These are phyloP conservation scores for Delphinus delphis DNA, from an alignment of 2,113 vertebrate species.

Conservation along the genomic window DNA sequence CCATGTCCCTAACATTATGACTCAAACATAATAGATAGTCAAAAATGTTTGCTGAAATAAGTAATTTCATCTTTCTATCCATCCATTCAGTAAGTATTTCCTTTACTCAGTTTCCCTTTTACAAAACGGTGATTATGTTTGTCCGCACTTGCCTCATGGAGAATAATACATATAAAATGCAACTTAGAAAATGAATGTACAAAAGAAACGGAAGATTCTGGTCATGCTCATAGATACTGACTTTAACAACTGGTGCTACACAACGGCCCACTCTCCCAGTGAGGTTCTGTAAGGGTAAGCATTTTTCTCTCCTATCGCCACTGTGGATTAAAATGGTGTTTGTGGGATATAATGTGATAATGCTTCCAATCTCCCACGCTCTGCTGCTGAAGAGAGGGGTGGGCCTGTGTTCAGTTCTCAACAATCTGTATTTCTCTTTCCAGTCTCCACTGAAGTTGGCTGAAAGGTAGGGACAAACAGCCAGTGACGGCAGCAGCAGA, in stretches of 20 bases:
- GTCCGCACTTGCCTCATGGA: background rate
- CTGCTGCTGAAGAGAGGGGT: background rate
- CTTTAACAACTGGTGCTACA: background rate
- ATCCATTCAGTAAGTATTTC: background rate
- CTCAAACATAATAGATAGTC: background rate
- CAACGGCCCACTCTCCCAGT: background rate
- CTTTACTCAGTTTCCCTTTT: background rate
- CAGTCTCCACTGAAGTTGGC: background rate
- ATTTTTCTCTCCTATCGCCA: background rate
- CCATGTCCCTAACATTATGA: background rate
- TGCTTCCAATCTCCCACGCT: background rate
- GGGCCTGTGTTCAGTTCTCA: background rate
- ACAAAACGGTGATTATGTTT: background rate
- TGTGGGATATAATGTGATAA: background rate
- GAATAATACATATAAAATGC: background rate
- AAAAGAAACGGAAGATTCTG: background rate
- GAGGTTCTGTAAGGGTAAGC: background rate
- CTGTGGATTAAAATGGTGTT: background rate
- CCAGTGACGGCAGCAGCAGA: background rate
- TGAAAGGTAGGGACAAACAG: slow-evolving; percentile 25
- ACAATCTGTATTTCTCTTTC: background rate
- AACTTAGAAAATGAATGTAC: background rate
- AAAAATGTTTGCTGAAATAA: background rate
- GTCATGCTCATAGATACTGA: background rate
- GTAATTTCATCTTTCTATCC: background rate